Percentiles rank a stretch among this genome's conserved stretches.
Conservation (phyloP, 1,140 invertebrate species). For the Drepana arcuata region DNA sequence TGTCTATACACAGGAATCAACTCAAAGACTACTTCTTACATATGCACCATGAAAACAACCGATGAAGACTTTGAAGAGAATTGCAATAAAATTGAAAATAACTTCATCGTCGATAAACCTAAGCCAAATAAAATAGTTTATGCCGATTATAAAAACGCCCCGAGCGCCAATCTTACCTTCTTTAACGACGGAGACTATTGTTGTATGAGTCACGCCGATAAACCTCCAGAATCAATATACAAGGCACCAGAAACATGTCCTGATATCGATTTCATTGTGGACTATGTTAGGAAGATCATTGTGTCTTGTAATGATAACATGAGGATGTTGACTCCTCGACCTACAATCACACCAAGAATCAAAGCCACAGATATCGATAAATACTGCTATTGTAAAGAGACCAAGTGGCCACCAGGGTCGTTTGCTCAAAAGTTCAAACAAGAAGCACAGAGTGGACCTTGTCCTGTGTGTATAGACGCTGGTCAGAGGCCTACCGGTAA, state of each 20-base stretch:
- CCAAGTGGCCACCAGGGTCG: slow-evolving; percentile 40
- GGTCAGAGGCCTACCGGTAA: slow-evolving; percentile 23
- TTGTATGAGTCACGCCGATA: slow-evolving; percentile 50
- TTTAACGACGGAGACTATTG: slow-evolving; percentile 53
- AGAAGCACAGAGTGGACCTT: slow-evolving; percentile 36
- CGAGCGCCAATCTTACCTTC: slow-evolving; percentile 44
- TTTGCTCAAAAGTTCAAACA: slow-evolving; percentile 44
- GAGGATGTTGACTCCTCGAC: slow-evolving; percentile 59
- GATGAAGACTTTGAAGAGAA: slow-evolving; percentile 51
- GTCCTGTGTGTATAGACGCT: slow-evolving; percentile 41
- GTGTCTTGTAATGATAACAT: slow-evolving; percentile 64
- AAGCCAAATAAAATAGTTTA: slow-evolving; percentile 36
- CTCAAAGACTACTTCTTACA: slow-evolving; percentile 60
- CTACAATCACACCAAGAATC: slow-evolving; percentile 44
- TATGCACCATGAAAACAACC: slow-evolving; percentile 56
- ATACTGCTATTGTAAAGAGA: slow-evolving; percentile 55
- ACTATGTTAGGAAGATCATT: slow-evolving; percentile 57
- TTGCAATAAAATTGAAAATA: slow-evolving; percentile 50
- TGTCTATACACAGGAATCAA: slow-evolving; percentile 60
- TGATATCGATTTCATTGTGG: slow-evolving; percentile 50
- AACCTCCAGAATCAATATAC: slow-evolving; percentile 47
- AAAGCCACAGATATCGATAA: slow-evolving; percentile 59
- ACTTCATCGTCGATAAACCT: slow-evolving; percentile 45
- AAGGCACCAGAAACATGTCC: slow-evolving; percentile 43
- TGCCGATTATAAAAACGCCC: slow-evolving; percentile 58